Base-by-base conservation (phyloP, 2,113 vertebrate species). In the Phrynosoma blainvillii region DNA sequence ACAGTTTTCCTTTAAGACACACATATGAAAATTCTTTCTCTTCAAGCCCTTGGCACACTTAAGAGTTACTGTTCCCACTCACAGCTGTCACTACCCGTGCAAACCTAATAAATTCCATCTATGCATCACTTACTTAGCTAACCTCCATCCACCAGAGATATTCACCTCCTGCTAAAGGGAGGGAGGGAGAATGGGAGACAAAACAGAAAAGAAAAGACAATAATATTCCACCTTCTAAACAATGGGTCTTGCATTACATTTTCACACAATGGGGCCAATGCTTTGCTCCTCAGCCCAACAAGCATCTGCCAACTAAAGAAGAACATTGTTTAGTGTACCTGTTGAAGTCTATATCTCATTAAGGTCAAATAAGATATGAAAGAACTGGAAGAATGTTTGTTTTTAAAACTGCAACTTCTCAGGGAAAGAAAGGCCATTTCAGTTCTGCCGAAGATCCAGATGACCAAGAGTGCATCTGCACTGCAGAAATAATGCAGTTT, bases 51-150 rank as follows among this genome's bases (percentile, higher is more conserved):
- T 91, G 89, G 92, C 92, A 94, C 79, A 85, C 90, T 93, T 85
- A 36, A 81, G 88, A 95, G 91, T 92, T 91, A 93, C 93, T 94
- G 93, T 90, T 91, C 87, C 91, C 88, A 93, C 93, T 95, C 91
- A 92, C 32, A 94, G 91, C 91, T 95, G 93, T 92, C 92, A 94
- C 88, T 95, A 88, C 83, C 47, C 79, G 88, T 92, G 94, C 89
- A 92, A 95, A 94, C 90, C 94, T 96, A 96, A 94, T 88, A 94
- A 95, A 92, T 94, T 95, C 94, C 95, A 92, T 94, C 93, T 95
- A 91, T 94, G 89, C 93, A 89, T 94, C 77, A 95, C 92, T 95
- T 94, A 93, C 95, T 93, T 93, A 93, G 92, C 91, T 96, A 94
- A 94, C 93, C 86, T 93, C 95, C 85, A 94, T 93, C 91, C 94